These are phyloP conservation scores for Palythoa heliodiscus DNA, from an alignment of 92 coral and sea anemone genomes.

Conservation along the genomic window DNA sequence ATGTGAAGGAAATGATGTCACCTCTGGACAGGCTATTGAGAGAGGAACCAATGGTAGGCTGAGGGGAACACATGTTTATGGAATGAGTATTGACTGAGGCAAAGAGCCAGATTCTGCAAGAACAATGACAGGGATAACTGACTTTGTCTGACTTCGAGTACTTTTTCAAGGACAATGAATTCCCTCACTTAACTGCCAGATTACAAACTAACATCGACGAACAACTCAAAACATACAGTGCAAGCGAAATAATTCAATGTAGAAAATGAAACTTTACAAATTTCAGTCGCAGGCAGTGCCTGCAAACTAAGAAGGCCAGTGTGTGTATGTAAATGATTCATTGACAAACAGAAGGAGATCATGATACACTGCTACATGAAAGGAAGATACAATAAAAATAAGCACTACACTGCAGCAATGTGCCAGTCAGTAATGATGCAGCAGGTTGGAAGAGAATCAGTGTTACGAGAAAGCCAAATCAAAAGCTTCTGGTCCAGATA, in stretches of 20 bases:
- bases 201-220: constrained; percentile 15
- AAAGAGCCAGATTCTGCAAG: constrained; percentile 57
- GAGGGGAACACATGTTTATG: constrained; percentile 67
- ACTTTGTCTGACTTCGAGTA: constrained; percentile 46
- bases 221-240: constrained; percentile 10
- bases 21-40: constrained; percentile 44
- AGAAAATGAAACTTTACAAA: constrained; percentile 29
- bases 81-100: constrained; percentile 41
- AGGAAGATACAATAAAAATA: constrained; percentile 42
- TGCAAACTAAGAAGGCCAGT: constrained; percentile 29
- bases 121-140: constrained; percentile 51
- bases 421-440: constrained; percentile 44
- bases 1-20: constrained; percentile 48
- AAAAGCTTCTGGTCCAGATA: constrained; percentile 42
- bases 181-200: constrained; percentile 4
- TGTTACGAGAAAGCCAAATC: constrained; percentile 42
- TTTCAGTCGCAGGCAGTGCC: constrained; percentile 41
- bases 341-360: constrained; percentile 36
- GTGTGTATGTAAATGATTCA: constrained; percentile 28
- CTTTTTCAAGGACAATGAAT: constrained; percentile 6
- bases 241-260: constrained; percentile 22
- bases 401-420: constrained; percentile 51
- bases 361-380: constrained; percentile 48
- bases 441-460: constrained; percentile 39
- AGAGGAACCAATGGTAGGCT: constrained; percentile 55